Evolutionary conservation across 2,888 invertebrate species (phyloP).

Genomic region (Drosophila prolongata): DNA sequence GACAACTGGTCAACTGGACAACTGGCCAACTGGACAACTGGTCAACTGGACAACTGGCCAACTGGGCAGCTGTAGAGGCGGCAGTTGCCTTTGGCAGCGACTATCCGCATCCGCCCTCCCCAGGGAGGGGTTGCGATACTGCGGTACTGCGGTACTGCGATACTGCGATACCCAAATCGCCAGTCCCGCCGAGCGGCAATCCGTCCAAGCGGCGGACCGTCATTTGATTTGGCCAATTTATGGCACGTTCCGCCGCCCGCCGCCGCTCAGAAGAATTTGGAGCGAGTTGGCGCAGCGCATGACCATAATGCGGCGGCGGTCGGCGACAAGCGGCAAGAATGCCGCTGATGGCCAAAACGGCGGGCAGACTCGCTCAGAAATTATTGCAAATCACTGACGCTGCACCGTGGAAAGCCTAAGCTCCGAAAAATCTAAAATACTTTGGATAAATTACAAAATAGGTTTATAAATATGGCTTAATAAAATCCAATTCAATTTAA

Average conservation of each 20-base stretch:
- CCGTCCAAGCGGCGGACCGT: slow-evolving; percentile 20
- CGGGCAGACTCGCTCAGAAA: slow-evolving; percentile 64
- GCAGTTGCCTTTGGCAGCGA: slow-evolving; percentile 21
- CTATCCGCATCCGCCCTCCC: slow-evolving; percentile 15
- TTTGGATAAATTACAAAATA: not conserved
- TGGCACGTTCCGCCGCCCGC: slow-evolving; percentile 80
- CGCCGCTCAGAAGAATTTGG: slow-evolving; percentile 69
- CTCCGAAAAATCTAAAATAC: not conserved
- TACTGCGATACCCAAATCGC: slow-evolving; percentile 62
- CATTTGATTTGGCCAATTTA: slow-evolving; percentile 83
- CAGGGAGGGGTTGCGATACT: slow-evolving; percentile 25
- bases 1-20: not conserved
- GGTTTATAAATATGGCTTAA: no score
- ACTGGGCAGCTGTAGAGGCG: slow-evolving; percentile 1
- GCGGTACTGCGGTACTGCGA: slow-evolving; percentile 2
- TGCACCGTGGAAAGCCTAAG: not conserved
- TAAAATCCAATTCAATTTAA: not conserved
- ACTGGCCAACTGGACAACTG: no score
- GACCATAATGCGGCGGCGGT: slow-evolving; percentile 68
- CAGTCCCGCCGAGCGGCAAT: slow-evolving; percentile 34
- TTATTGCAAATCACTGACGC: slow-evolving; percentile 70
- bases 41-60: not conserved
- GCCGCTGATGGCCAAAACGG: slow-evolving; percentile 75
- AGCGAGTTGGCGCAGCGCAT: slow-evolving; percentile 72
- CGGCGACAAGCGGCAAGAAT: slow-evolving; percentile 73